These are phyloP conservation scores for Rafetus swinhoei DNA, from an alignment of 2,113 vertebrate species.

Conservation along the genomic window DNA sequence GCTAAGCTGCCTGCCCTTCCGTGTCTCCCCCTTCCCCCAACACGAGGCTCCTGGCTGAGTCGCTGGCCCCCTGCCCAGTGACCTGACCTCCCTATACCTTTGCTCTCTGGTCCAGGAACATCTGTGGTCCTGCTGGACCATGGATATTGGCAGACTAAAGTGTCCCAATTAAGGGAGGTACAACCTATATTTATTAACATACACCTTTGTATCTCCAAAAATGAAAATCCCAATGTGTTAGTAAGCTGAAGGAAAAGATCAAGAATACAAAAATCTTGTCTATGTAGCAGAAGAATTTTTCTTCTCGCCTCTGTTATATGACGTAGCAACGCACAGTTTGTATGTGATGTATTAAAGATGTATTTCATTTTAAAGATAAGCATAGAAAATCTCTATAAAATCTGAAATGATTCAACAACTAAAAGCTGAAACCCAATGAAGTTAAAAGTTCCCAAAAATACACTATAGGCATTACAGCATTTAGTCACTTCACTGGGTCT, in stretches of 20 bases:
- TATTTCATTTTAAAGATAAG: conserved; percentile 26
- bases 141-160: no score
- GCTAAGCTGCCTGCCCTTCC: no score
- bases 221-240: neutral
- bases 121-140: no score
- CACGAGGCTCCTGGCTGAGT: no score
- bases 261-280: neutral
- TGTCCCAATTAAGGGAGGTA: no score
- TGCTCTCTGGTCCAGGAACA: no score
- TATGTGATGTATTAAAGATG: neutral
- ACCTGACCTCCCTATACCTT: no score
- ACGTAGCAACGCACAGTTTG: neutral
- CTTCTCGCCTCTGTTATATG: neutral
- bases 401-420: conserved; percentile 16
- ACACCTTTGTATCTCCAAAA: neutral
- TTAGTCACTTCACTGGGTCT: neutral
- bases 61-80: no score
- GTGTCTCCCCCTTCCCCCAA: no score
- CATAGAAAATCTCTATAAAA: conserved; percentile 20
- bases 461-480: neutral
- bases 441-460: conserved; percentile 5
- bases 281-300: neutral
- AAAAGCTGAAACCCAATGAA: neutral
- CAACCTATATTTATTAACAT: neutral
- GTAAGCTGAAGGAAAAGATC: neutral